Conservation (phyloP, 2,888 invertebrate species). For the Ichneumoninae sp. region DNA sequence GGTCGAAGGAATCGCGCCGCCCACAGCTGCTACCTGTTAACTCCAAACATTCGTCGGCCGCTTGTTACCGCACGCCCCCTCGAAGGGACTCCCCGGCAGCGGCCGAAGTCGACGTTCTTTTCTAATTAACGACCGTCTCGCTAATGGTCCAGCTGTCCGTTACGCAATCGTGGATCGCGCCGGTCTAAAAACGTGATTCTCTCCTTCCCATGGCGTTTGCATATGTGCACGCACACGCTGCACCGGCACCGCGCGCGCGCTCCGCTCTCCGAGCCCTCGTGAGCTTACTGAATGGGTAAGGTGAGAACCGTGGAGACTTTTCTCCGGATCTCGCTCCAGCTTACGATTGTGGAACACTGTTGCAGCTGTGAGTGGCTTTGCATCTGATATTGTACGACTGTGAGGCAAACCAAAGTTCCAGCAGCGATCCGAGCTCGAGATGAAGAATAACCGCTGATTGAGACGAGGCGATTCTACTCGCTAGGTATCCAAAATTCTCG, state of each 20-base stretch:
- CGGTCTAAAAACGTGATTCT: conserved; percentile 52
- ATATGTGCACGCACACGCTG: conserved; percentile 15
- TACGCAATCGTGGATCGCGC: conserved; percentile 46
- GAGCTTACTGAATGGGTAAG: conserved; percentile 48
- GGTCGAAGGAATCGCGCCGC: conserved; percentile 38
- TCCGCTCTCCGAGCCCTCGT: neutral
- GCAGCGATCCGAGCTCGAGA: neutral
- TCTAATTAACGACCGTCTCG: conserved; percentile 61
- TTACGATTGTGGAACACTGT: conserved; percentile 41
- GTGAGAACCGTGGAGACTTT: conserved; percentile 59
- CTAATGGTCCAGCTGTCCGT: conserved; percentile 53
- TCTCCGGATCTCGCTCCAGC: conserved; percentile 11
- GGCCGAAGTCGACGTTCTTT: conserved; percentile 59
- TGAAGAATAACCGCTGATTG: neutral
- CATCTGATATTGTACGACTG: conserved; percentile 2
- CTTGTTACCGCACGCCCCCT: conserved; percentile 25
- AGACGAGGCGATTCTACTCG: neutral
- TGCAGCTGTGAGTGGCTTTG: conserved; percentile 31
- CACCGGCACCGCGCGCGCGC: neutral
- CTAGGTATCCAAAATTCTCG: too few relatives aligned
- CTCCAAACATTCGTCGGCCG: conserved; percentile 48
- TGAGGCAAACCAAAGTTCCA: neutral
- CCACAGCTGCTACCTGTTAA: conserved; percentile 67
- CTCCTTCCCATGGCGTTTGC: conserved; percentile 12
- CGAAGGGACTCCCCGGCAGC: conserved; percentile 23